These are phyloP conservation scores for Cancer borealis DNA, from an alignment of 2,888 invertebrate genomes.

Conservation along the genomic window DNA sequence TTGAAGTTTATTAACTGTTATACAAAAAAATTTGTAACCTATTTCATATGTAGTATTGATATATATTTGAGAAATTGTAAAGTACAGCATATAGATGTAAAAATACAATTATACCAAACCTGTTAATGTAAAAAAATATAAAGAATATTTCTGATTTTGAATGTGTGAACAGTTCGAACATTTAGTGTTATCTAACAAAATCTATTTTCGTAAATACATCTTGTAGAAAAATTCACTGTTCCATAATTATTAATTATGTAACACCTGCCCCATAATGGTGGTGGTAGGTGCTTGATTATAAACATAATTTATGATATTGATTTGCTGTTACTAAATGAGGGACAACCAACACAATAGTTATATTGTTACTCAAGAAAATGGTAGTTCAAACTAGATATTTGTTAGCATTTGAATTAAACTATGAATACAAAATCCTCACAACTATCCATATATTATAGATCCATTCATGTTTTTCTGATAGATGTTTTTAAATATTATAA, in stretches of 20 bases:
- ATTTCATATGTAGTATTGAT: background rate
- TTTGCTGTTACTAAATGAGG: background rate
- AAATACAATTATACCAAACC: background rate
- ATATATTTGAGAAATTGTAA: slow-evolving; percentile 27
- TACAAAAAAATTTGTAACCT: background rate
- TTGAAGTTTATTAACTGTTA: slow-evolving; percentile 14
- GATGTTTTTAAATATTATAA: background rate
- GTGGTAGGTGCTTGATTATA: background rate
- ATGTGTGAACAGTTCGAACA: background rate
- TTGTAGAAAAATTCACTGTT: background rate
- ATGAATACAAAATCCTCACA: background rate
- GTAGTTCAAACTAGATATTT: background rate
- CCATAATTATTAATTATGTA: background rate
- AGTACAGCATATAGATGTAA: background rate
- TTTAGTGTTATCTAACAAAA: background rate
- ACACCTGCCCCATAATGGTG: background rate
- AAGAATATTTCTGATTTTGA: background rate
- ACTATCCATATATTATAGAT: background rate
- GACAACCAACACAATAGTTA: background rate
- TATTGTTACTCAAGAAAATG: background rate
- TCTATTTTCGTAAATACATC: slow-evolving; percentile 37
- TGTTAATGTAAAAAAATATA: background rate
- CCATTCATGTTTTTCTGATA: background rate
- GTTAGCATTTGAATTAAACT: background rate
- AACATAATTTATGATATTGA: background rate